phyloP scores from a whole-genome alignment of 2,888 invertebrate species.

The Branchipolynoe longqiensis region DNA sequence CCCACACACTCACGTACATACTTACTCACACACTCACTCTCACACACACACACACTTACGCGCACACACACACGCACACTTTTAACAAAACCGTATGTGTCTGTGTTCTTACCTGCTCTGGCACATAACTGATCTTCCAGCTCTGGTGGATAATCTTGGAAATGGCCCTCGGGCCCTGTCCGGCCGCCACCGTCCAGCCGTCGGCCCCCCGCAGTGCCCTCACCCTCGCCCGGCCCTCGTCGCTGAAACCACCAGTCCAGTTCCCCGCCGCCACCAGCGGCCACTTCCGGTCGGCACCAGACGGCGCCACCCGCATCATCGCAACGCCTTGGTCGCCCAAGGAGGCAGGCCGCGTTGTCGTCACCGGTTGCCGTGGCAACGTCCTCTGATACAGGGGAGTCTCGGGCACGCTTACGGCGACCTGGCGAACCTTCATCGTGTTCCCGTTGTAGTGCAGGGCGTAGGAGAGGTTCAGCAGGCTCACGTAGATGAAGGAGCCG shows the following conservation, averaged over 20 bases:
- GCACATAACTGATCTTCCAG: conserved; percentile 20
- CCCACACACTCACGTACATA: too few species aligned
- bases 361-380: not conserved
- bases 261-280: too few species aligned
- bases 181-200: not conserved
- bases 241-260: not conserved
- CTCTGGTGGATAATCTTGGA: conserved; percentile 31
- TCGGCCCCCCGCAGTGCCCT: not conserved
- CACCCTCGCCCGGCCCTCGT: not conserved
- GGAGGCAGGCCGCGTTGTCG: not conserved
- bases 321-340: not conserved
- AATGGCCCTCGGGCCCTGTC: not conserved
- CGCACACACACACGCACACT: too few species aligned
- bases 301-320: not conserved
- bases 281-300: not conserved
- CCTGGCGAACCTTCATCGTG: too few species aligned
- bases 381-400: not conserved
- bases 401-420: not conserved
- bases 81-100: too few species aligned
- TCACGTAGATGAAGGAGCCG: conserved; percentile 16
- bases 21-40: too few species aligned
- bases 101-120: conserved; percentile 6
- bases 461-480: not conserved
- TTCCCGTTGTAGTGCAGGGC: conserved; percentile 25
- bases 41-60: too few species aligned